Evolutionary conservation across 2,113 vertebrate species (phyloP).

Genomic region (Macrotus californicus): DNA sequence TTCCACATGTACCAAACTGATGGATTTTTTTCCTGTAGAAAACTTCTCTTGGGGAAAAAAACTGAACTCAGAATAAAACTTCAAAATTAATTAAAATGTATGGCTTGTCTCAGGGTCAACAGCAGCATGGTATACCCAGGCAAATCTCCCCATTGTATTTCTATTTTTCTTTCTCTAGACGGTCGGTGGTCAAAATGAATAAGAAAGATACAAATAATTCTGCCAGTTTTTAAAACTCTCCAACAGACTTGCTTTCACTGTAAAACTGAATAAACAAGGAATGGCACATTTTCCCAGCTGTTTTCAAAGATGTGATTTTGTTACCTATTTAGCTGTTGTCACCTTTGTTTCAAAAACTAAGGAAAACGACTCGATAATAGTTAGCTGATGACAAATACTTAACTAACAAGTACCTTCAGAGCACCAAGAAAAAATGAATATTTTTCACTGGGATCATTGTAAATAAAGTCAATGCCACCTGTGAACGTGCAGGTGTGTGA

Average conservation of each 20-base stretch:
- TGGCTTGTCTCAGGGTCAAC: neutral
- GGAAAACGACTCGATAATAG: neutral
- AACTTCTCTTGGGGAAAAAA: neutral
- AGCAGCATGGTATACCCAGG: neutral
- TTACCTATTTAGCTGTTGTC: neutral
- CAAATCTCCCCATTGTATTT: slow-evolving; percentile 1
- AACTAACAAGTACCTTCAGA: neutral
- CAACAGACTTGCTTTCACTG: neutral
- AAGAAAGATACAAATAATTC: neutral
- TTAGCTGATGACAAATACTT: neutral
- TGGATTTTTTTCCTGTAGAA: slow-evolving; percentile 8
- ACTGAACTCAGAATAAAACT: neutral
- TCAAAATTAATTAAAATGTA: slow-evolving; percentile 41
- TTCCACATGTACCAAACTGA: neutral
- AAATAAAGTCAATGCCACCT: neutral
- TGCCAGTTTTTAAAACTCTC: neutral
- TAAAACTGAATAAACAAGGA: neutral
- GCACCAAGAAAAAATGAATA: neutral
- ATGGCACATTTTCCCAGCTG: neutral
- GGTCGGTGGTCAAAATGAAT: slow-evolving; percentile 1
- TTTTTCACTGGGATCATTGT: neutral
- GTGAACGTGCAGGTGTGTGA: neutral
- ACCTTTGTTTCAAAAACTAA: slow-evolving; percentile 33
- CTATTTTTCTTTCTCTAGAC: neutral
- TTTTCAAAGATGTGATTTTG: neutral